A percentile compares a stretch with the other conserved stretches of the same genome.
Conservation (phyloP, 2,888 invertebrate species). For the Resseliella maxima region DNA sequence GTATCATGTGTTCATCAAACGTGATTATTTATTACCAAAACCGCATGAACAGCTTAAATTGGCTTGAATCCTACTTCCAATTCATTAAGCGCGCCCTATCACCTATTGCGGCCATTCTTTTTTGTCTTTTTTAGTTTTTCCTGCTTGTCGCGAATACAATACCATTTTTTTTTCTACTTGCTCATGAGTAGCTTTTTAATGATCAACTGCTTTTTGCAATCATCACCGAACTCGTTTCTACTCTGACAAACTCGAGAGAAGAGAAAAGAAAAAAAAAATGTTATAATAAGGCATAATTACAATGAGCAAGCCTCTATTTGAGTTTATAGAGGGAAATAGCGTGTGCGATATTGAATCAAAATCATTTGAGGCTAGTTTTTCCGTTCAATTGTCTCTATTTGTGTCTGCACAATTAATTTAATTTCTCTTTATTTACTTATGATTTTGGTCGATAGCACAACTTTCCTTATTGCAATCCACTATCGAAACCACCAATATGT, state of each 20-base stretch:
- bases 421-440: slow-evolving; percentile 48
- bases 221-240: slow-evolving; percentile 39
- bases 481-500: slow-evolving; percentile 4
- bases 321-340: not conserved
- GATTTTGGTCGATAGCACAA: slow-evolving; percentile 50
- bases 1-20: slow-evolving; percentile 40
- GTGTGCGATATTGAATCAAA: slow-evolving; percentile 38
- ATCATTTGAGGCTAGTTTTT: not conserved
- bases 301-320: not conserved
- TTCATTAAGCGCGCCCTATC: slow-evolving; percentile 14
- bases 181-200: slow-evolving; percentile 11
- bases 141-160: slow-evolving; percentile 14
- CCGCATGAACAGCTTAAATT: slow-evolving; percentile 22
- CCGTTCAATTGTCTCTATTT: not conserved
- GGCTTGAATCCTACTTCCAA: not conserved
- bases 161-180: slow-evolving; percentile 40
- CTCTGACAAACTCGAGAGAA: not conserved
- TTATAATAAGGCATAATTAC: slow-evolving; percentile 33
- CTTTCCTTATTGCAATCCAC: slow-evolving; percentile 46
- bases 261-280: not conserved
- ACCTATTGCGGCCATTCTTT: slow-evolving; percentile 15
- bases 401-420: slow-evolving; percentile 38
- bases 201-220: slow-evolving; percentile 17
- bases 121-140: not conserved
- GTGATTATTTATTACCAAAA: slow-evolving; percentile 7